phyloP scores from a whole-genome alignment of 2,797 vertebrate genomes.

The Anguilla megastoma region DNA sequence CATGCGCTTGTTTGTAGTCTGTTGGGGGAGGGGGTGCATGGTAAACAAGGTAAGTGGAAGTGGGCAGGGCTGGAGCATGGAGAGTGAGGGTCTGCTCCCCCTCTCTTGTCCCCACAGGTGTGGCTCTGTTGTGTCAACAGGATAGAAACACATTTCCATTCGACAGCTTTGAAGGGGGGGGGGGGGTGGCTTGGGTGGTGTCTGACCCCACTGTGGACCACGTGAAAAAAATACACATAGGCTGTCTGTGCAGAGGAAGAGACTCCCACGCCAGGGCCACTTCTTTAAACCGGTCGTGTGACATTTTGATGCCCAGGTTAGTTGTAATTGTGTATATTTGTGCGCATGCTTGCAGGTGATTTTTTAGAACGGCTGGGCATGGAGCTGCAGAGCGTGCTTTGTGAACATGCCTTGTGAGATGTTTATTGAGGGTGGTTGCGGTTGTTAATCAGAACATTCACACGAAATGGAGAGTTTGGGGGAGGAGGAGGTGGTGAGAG shows the following conservation, averaged over 20 bases:
- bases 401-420: slow-evolving; percentile 35
- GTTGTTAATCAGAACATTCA: slow-evolving; percentile 51
- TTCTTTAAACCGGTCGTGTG: neutral
- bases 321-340: neutral
- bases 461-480: slow-evolving; percentile 41
- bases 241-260: neutral
- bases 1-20: slow-evolving; percentile 31
- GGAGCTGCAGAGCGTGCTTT: slow-evolving; percentile 22
- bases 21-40: slow-evolving; percentile 17
- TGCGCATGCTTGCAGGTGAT: slow-evolving; percentile 23
- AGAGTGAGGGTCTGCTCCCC: slow-evolving; percentile 31
- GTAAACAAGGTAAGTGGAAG: slow-evolving; percentile 28
- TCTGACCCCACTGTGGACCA: neutral
- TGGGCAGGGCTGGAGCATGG: slow-evolving; percentile 26
- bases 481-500: slow-evolving; percentile 42
- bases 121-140: slow-evolving; percentile 56
- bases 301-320: neutral
- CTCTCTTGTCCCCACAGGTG: slow-evolving; percentile 49
- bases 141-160: slow-evolving; percentile 39
- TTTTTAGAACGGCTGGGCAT: slow-evolving; percentile 34
- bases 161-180: neutral
- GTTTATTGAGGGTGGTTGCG: slow-evolving; percentile 54
- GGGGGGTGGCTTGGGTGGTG: neutral
- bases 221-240: neutral
- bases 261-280: too few relatives aligned